Evolutionary conservation across 2,113 vertebrate genomes (phyloP), one percentile per base, ranked within the genome.

Genomic region (Lichenostomus cassidix): DNA sequence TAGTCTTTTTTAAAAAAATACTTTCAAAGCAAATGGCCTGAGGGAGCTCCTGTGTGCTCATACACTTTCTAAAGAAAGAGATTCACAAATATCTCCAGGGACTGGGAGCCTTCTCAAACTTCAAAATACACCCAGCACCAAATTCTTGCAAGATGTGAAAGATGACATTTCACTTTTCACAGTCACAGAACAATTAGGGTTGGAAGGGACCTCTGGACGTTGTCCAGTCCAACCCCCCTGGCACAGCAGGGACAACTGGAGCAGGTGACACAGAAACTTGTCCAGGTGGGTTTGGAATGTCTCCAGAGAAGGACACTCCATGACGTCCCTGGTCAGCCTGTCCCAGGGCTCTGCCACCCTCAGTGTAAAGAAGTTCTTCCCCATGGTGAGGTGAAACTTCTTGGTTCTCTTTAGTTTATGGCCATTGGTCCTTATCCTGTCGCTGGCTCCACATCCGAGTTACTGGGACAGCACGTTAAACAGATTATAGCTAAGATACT

Each of bases 401-500:
- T 10, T 22, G 9, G 10, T 10, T 0, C 3, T 4, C 83, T 29
- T 55, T 27, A 41, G 14, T 35, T 60, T 41, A 53, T 0, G 2
- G 20, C 25, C 14, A 35, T 19, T 16, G 14, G 3, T 41, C 24
- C 24, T 46, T 20, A 7, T 29, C 28, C 39, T 52, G 33, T 20
- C 5, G 5, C 37, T 46, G 9, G 19, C 31, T 19, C 15, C 17
- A 3, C 8, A 3, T 1, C 2, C 3, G 1, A 35, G 37, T 13
- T 10, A 42, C 50, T 1, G 9, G 14, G 19, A 5, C 17, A 8
- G 7, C 41, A 25, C 7, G 7, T 14, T 60, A 9, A 42, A 25
- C 19, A 24, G 33, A 16, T 31, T 20, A 0, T 5, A 19, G 3
- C 3, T 13, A 28, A 31, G 12, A 17, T 1, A 11, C 0, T 1